A percentile compares a stretch with the other conserved stretches of the same genome.
Conservation (phyloP, 2,113 vertebrate genomes). For the Limanda limanda region DNA sequence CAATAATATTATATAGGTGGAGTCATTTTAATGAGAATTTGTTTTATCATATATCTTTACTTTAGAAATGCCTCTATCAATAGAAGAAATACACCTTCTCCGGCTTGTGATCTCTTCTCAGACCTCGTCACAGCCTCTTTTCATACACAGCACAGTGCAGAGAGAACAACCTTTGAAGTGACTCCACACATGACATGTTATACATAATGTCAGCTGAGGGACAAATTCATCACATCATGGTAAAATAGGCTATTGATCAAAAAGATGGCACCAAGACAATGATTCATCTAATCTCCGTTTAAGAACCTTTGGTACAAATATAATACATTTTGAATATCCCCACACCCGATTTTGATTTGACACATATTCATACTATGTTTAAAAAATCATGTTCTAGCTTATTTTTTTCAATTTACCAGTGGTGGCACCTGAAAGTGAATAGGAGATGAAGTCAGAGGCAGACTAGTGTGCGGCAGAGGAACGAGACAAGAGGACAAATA, state of each 20-base stretch:
- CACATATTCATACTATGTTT: neutral
- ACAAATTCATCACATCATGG: conserved; percentile 44
- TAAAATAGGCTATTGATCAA: conserved; percentile 57
- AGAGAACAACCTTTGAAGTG: conserved; percentile 44
- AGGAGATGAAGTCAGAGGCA: conserved; percentile 58
- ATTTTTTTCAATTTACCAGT: conserved; percentile 19
- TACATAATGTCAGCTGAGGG: conserved; percentile 16
- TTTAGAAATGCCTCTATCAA: neutral
- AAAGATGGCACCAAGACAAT: conserved; percentile 6
- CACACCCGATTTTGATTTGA: neutral
- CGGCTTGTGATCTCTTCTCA: conserved; percentile 33
- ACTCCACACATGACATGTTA: conserved; percentile 25
- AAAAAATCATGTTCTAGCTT: neutral
- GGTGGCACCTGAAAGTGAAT: conserved; percentile 59
- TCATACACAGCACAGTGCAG: conserved; percentile 4
- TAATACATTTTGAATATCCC: conserved; percentile 10
- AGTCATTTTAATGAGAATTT: no score
- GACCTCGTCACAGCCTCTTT: conserved; percentile 9
- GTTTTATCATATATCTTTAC: no score
- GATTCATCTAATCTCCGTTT: conserved; percentile 1
- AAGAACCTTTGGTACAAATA: conserved; percentile 6
- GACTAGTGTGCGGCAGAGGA: conserved; percentile 41
- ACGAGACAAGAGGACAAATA: conserved; percentile 69
- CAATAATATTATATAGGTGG: no score
- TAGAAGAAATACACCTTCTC: conserved; percentile 27